Base-by-base conservation (phyloP, 2,113 vertebrate genomes). In the Ptilonorhynchus violaceus region DNA sequence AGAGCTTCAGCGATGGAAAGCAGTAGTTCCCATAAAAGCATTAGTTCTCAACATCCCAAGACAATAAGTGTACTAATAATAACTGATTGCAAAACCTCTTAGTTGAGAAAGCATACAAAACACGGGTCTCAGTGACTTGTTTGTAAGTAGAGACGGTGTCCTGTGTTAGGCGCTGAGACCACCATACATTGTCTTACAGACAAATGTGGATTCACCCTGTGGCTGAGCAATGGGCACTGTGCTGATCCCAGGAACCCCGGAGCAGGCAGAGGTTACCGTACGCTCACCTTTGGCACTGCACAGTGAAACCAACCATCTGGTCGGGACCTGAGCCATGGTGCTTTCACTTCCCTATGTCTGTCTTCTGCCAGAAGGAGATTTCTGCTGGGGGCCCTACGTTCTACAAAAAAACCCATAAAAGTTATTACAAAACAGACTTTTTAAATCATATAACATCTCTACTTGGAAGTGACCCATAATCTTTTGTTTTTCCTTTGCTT, bases 1-100 rank as follows among this genome's bases (percentile, higher is more conserved):
- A 84, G 27, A 77, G 49, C 31, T 52, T 86, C 64, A 68, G 70
- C 46, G 69, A 80, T 31, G 19, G 73, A 97, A 94, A 91, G 31
- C 42, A 92, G 55, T 46, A 74, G 77, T 46, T 84, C 74, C 69
- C 87, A 49, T 15, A 59, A 82, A 93, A 85, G 49, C 35, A 69
- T 67, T 46, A 20, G 6, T 52, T 80, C 50, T 60, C 68, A 80
- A 49, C 2, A 0, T 67, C 33, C 52, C 62, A 56, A 64, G 59
- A 70, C 63, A 89, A 7, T 31, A 83, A 73, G 24, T 52, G 30
- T n/a, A 47, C 72, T 50, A 69, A 39, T 13, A 93, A 85, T 31
- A 83, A 69, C 50, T 9, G 22, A 80, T 1, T 58, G 28, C 19
- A 55, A 91, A 91, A 66, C 22, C 41, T 77, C 42, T 67, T 70